Conservation (phyloP, 2,888 invertebrate species). For the Amphimallon solstitiale region DNA sequence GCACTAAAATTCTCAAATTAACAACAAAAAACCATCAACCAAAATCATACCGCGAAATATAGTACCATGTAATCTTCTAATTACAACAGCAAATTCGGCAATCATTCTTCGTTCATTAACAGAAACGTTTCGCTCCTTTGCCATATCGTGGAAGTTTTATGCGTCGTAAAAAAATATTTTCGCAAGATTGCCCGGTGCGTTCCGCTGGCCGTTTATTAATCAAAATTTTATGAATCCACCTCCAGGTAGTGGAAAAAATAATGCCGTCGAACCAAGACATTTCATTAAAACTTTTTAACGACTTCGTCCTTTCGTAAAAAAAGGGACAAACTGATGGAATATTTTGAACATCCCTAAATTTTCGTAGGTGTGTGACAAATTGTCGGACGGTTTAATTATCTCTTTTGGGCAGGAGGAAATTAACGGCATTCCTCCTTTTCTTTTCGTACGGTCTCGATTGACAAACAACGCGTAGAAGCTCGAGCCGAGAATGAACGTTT, state of each 20-base stretch:
- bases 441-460: background rate
- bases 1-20: too few species aligned
- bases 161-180: slow-evolving; percentile 27
- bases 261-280: slow-evolving; percentile 27
- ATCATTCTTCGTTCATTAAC: slow-evolving; percentile 18
- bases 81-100: slow-evolving; percentile 10
- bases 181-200: slow-evolving; percentile 25
- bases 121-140: slow-evolving; percentile 2
- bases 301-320: slow-evolving; percentile 20
- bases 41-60: too few species aligned
- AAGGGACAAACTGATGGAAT: slow-evolving; percentile 22
- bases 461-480: too few species aligned
- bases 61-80: background rate
- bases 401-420: slow-evolving; percentile 6
- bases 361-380: slow-evolving; percentile 31
- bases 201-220: slow-evolving; percentile 34
- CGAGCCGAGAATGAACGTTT: too few species aligned
- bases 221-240: slow-evolving; percentile 37
- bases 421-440: background rate
- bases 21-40: too few species aligned
- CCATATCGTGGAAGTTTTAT: slow-evolving; percentile 11
- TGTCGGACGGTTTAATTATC: slow-evolving; percentile 29
- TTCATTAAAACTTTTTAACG: slow-evolving; percentile 41
- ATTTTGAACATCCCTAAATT: slow-evolving; percentile 25
- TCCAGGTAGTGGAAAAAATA: slow-evolving; percentile 36